Percentiles rank a stretch among this genome's conserved stretches.
Evolutionary conservation across 2,888 invertebrate genomes (phyloP).

Genomic region (Pheosia gnoma): DNA sequence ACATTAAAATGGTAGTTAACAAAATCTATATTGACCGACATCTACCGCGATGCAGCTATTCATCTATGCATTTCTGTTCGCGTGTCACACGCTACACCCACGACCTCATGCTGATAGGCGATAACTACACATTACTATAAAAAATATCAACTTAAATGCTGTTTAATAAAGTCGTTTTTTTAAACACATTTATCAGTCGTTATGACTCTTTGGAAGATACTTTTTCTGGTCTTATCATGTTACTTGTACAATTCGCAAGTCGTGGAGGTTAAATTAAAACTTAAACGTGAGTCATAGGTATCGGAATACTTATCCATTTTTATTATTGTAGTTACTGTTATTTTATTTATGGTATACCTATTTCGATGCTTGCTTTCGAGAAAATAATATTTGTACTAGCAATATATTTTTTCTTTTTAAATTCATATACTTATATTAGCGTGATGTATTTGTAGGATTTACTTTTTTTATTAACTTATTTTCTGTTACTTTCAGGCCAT

Average conservation of each 20-base stretch:
- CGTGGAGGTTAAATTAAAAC: constrained; percentile 56
- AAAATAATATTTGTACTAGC: background rate
- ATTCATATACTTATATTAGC: too few species aligned
- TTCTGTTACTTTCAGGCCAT: too few species aligned
- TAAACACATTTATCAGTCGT: background rate
- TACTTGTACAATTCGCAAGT: constrained; percentile 65
- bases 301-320: constrained; percentile 51
- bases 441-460: too few species aligned
- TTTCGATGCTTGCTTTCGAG: background rate
- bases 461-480: too few species aligned
- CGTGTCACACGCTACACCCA: constrained; percentile 70
- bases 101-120: constrained; percentile 26
- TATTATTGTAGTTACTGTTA: constrained; percentile 37
- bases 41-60: constrained; percentile 65
- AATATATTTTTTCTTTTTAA: too few species aligned
- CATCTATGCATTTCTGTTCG: constrained; percentile 67
- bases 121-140: constrained; percentile 14
- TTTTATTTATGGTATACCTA: constrained; percentile 31
- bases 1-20: constrained; percentile 62
- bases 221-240: constrained; percentile 62
- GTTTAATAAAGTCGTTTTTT: constrained; percentile 14
- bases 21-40: constrained; percentile 68
- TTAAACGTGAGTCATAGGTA: constrained; percentile 60
- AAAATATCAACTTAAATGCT: constrained; percentile 17
- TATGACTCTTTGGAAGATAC: constrained; percentile 23